Evolutionary conservation across 2,113 vertebrate species (phyloP), one percentile per base, ranked within the genome.

Genomic region (Calypte anna): DNA sequence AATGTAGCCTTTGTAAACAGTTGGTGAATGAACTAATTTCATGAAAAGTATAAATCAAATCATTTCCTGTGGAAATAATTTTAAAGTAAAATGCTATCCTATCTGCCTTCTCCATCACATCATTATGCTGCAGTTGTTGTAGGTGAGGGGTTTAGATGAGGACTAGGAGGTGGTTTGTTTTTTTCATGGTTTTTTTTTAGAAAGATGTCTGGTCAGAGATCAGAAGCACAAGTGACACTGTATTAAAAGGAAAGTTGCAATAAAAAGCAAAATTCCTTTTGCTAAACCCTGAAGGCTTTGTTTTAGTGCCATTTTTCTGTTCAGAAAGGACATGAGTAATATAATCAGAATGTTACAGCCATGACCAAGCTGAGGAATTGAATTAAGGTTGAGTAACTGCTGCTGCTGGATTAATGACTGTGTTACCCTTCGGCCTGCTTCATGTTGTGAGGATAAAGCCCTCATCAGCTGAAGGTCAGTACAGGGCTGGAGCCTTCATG

Each of bases 1-100:
- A 76, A 97, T 97, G 95, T 98, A 98, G 95, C 91, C 81, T 97
- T 97, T 96, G 91, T 97, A 97, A 97, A 90, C 93, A 95, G 93
- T 94, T 96, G 95, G 95, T 82, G 31, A 97, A 97, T 98, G 96
- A 98, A 98, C 98, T 98, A 97, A 95, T 96, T 97, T 98, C 96
- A 89, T 98, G 96, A 96, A 93, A 96, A 96, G 97, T 96, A 95
- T 96, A 95, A 95, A 96, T 96, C 89, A 64, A 93, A 98, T 98
- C 98, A 98, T 99, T 99, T 99, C 99, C 99, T 99, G 98, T 99
- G 99, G 99, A 99, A 99, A 99, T 99, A 98, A 98, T 98, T 97
- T 97, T 95, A 84, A 97, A 97, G 97, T 97, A 97, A 95, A 86
- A 96, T 95, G 90, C 95, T 97, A 78, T 97, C 95, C 43, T 92